Percentiles rank a stretch among this genome's conserved stretches.
Evolutionary conservation across 2,113 vertebrate genomes (phyloP).

Genomic region (Entomyzon cyanotis): DNA sequence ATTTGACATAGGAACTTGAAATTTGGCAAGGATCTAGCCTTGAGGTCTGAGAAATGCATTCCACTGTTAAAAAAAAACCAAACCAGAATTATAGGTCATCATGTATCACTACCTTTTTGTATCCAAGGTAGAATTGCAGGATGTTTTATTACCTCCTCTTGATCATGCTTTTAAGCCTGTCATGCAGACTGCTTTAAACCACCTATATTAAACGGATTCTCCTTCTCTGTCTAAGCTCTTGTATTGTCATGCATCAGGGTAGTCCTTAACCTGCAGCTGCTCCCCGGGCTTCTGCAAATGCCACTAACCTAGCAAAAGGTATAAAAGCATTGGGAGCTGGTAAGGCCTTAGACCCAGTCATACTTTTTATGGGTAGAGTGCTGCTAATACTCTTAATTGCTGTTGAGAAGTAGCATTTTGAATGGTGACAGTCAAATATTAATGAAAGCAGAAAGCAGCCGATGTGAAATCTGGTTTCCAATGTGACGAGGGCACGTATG

Average conservation of each 20-base stretch:
- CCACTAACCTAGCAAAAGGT: neutral
- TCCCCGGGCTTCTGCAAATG: neutral
- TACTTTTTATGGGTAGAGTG: neutral
- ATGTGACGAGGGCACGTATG: rapidly evolving
- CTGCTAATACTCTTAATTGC: neutral
- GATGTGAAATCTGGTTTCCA: neutral
- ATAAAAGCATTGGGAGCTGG: neutral
- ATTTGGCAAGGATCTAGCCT: constrained; percentile 7
- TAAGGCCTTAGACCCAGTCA: neutral
- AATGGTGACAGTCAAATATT: neutral
- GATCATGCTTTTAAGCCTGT: neutral
- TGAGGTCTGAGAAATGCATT: constrained; percentile 23
- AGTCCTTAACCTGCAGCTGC: neutral
- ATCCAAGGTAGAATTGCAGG: neutral
- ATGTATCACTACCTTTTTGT: neutral
- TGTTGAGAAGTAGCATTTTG: neutral
- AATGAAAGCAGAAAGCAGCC: constrained; percentile 3
- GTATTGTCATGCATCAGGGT: neutral
- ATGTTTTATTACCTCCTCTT: neutral
- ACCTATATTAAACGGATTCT: neutral
- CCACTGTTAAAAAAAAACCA: neutral
- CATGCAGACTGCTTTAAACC: neutral
- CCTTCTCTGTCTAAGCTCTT: neutral
- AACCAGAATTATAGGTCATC: neutral
- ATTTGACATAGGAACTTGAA: constrained; percentile 6